Percentiles rank a stretch among this genome's conserved stretches.
Evolutionary conservation across 2,113 vertebrate species (phyloP).

Genomic region (human (Homo sapiens)): GRCh38 chr19:43725501-43726000

Average conservation of each 20-base stretch:
- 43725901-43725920: not conserved
- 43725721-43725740: not conserved
- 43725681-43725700: not conserved
- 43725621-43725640: not conserved
- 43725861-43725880: not conserved
- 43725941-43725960: not conserved
- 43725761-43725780: not conserved
- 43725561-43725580: not conserved
- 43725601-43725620: not conserved
- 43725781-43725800: not conserved
- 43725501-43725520: not conserved
- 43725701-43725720: not conserved
- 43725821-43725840: not conserved
- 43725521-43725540: not conserved
- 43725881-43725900: not conserved
- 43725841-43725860: not conserved
- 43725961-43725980: no score
- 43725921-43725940: not conserved
- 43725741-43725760: not conserved
- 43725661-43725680: not conserved
- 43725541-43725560: not conserved
- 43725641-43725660: not conserved
- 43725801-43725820: not conserved
- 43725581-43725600: not conserved
- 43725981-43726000: no score